Evolutionary conservation across 2,888 invertebrate genomes (phyloP), one percentile per base, ranked within the genome.

Genomic region (Agrotis clavis): DNA sequence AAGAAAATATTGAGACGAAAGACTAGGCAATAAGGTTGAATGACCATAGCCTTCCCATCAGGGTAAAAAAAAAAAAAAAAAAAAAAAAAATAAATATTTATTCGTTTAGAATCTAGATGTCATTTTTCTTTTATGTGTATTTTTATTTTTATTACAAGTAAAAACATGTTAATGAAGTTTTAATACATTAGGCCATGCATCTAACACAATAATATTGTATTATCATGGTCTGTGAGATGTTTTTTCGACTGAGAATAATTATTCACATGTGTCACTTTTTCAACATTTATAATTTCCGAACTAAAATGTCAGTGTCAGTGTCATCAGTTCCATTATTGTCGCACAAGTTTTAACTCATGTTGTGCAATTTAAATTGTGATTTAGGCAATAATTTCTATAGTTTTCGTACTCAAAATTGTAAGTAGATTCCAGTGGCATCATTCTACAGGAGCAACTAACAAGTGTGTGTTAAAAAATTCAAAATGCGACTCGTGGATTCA

Each of bases 401-500:
- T 80, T 76, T 59, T 56, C 66, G 72, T 56, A 67, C 78, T 74
- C 47, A 63, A 81, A 81, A 80, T 76, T 71, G 47, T 74, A 66
- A 71, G 67, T 80, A 69, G 19, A 80, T 63, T 77, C 45, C 54
- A 60, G 16, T 73, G 53, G 19, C n/a, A 66, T 45, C 30, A 65
- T 67, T 64, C 41, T 53, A 14, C 54, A 60, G 71, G 35, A 66
- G 35, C 48, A 18, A 35, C 41, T 25, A 48, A 53, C 50, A 75
- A 72, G 60, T 68, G 65, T 48, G 35, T 69, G 68, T 59, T 60
- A 56, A 64, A 72, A 76, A 65, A 50, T 71, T 64, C 83, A 95
- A 89, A 81, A 98, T 97, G 97, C 96, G 97, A 87, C 90, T 96
- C 6, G 94, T 97, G 57, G 96, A 95, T 81, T 90, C 95, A 7